A percentile compares a stretch with the other conserved stretches of the same genome.
phyloP scores from a whole-genome alignment of 2,888 invertebrate species.

The Bellardia bayeri region DNA sequence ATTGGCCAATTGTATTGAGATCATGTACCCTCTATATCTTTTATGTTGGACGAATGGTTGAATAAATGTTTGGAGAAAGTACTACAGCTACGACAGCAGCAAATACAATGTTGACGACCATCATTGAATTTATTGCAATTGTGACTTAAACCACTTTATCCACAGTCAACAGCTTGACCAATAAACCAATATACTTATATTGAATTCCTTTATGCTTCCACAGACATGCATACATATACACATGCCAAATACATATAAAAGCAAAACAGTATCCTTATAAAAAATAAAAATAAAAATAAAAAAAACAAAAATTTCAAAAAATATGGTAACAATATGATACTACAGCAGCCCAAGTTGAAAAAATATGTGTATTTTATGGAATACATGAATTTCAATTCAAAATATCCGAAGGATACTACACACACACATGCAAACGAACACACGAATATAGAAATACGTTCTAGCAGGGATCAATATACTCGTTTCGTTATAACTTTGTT shows the following conservation, averaged over 20 bases:
- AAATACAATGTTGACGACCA: slow-evolving; percentile 68
- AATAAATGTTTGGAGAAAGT: slow-evolving; percentile 42
- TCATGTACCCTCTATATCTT: slow-evolving; percentile 58
- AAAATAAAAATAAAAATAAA: slow-evolving; percentile 19
- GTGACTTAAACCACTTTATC: slow-evolving; percentile 73
- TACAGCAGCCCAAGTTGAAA: slow-evolving; percentile 44
- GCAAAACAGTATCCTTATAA: slow-evolving; percentile 24
- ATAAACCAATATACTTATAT: slow-evolving; percentile 70
- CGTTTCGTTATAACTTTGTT: slow-evolving; percentile 56
- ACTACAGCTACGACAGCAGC: slow-evolving; percentile 34
- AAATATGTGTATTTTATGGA: slow-evolving; percentile 59
- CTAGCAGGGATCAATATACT: slow-evolving; percentile 61
- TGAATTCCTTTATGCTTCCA: slow-evolving; percentile 44
- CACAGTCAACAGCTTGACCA: slow-evolving; percentile 72
- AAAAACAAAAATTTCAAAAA: slow-evolving; percentile 25
- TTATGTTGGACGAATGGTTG: slow-evolving; percentile 53
- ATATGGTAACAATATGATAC: slow-evolving; percentile 70
- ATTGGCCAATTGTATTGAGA: slow-evolving; percentile 63
- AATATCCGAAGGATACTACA: slow-evolving; percentile 7
- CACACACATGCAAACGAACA: neutral
- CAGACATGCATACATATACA: neutral
- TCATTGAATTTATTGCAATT: slow-evolving; percentile 73
- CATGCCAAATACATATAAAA: slow-evolving; percentile 3
- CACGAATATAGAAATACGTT: slow-evolving; percentile 20
- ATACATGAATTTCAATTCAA: slow-evolving; percentile 67